Evolutionary conservation across 2,888 invertebrate genomes (phyloP), one percentile per base, ranked within the genome.

Genomic region (Caenorhabditis macrosperma): DNA sequence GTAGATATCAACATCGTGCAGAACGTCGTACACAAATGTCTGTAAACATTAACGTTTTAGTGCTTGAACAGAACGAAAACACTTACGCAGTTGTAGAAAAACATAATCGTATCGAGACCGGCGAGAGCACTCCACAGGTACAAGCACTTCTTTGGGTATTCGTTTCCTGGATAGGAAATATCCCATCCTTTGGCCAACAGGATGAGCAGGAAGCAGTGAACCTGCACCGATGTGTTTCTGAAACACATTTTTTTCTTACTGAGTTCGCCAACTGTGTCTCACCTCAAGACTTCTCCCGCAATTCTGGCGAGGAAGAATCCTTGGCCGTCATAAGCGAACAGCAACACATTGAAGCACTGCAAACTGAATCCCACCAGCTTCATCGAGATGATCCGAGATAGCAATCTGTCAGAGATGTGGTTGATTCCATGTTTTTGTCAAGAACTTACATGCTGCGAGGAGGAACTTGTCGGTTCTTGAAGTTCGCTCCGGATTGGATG

Each of bases 131-230:
- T 93, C 97, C 97, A 97, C 85, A 96, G 20, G 94, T 41, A 94
- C 94, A 91, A 95, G 94, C 30, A 95, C 94, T 44, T 95, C 17
- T 38, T 67, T 12, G 78, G 80, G 50, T 59, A 72, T 22, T 59
- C 68, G 12, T 50, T 78, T 35, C 66, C 76, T 1, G 75, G 66
- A 28, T 71, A 71, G 10, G 79, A 71, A 33, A 97, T 95, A 5
- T 96, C 96, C 96, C 97, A 97, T 57, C 97, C 98, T 93, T 97
- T 97, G 44, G 97, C 97, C 84, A 98, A 92, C 69, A 97, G 92
- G 68, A 98, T 93, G 48, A 98, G 93, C 71, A 97, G 93, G 85
- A 98, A 92, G 95, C 97, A 96, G 91, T 97, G 96, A 6, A 96
- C 93, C 55, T 96, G 95, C 76, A 83, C 78, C 7, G 83, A 78